phyloP scores from a whole-genome alignment of 2,797 vertebrate species.

The Monodelphis domestica region DNA sequence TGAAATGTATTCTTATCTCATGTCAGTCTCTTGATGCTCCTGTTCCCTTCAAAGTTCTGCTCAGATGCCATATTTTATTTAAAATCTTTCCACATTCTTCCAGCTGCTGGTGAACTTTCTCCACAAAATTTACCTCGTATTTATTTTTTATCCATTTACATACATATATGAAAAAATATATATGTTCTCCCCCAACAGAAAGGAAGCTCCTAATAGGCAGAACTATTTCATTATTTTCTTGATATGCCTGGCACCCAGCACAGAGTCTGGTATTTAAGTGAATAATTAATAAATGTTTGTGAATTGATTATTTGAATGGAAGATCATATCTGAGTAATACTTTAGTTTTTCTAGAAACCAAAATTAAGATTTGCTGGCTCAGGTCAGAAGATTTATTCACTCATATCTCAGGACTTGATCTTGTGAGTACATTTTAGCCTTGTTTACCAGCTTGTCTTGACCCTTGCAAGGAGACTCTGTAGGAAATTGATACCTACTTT shows the following conservation, averaged over 20 bases:
- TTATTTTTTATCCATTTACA: too few relatives aligned
- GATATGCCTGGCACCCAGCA: neutral
- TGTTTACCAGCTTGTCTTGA: neutral
- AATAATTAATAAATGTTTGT: neutral
- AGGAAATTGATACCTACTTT: neutral
- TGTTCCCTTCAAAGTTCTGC: neutral
- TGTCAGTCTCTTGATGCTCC: neutral
- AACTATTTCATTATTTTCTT: neutral
- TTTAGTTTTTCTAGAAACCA: neutral
- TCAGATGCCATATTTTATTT: neutral
- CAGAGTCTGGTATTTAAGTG: neutral
- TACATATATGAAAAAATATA: neutral
- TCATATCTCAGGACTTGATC: neutral
- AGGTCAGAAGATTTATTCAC: neutral
- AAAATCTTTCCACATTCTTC: neutral
- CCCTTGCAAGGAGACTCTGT: neutral
- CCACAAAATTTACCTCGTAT: neutral
- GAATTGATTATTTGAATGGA: neutral
- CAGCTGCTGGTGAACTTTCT: neutral
- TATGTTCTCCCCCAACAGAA: neutral
- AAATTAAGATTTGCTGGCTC: neutral
- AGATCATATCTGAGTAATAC: neutral
- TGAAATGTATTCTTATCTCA: neutral
- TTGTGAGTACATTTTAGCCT: neutral
- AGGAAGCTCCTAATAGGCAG: neutral